Percentiles rank a stretch among this genome's conserved stretches.
Evolutionary conservation across 2,888 invertebrate species (phyloP).

Genomic region (Nemotelus nigrinus): DNA sequence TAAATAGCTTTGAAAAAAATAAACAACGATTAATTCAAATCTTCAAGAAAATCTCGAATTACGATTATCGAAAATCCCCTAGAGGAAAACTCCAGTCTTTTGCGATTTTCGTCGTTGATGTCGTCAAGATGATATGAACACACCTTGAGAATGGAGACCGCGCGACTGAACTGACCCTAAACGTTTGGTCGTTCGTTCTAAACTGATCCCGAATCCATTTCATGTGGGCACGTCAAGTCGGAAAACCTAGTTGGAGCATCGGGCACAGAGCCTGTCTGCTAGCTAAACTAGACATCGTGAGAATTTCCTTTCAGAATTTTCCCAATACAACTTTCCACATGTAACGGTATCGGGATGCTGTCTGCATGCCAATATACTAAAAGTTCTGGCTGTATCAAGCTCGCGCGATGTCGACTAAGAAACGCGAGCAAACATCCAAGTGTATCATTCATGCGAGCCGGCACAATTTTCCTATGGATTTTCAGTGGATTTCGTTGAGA

Average conservation of each 20-base stretch:
- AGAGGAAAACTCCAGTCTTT: background rate
- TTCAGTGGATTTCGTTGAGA: background rate
- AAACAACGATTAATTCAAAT: no score
- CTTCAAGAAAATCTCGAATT: no score
- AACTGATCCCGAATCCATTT: slow-evolving; percentile 11
- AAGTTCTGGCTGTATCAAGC: background rate
- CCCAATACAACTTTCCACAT: slow-evolving; percentile 4
- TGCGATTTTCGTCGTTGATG: background rate
- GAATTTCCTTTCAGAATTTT: slow-evolving; percentile 29
- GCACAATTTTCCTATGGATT: background rate
- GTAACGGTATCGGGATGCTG: slow-evolving; percentile 24
- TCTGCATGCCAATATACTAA: slow-evolving; percentile 29
- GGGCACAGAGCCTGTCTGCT: no score
- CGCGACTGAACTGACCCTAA: slow-evolving; percentile 39
- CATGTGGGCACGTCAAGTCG: background rate
- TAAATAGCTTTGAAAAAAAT: no score
- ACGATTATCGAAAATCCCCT: no score
- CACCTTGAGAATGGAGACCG: slow-evolving; percentile 35
- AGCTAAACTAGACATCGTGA: no score
- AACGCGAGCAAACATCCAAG: background rate
- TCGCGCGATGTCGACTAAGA: background rate
- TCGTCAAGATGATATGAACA: slow-evolving; percentile 5
- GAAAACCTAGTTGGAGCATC: slow-evolving; percentile 4
- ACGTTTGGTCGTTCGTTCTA: slow-evolving; percentile 34
- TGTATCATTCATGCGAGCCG: background rate